phyloP scores from a whole-genome alignment of 2,888 invertebrate genomes.

The Cerastis rubricosa region DNA sequence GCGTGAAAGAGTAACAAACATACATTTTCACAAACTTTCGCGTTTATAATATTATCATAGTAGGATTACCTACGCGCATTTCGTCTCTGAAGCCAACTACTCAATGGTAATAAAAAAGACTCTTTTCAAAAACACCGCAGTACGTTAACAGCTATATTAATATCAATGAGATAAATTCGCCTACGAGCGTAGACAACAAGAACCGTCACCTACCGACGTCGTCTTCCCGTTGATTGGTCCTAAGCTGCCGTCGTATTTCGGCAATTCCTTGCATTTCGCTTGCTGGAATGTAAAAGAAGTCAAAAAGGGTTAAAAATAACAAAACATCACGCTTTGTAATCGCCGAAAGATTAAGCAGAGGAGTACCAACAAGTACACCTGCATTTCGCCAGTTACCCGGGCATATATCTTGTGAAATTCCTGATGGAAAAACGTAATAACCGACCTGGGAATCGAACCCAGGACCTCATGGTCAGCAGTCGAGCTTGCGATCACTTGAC shows the following conservation, averaged over 20 bases:
- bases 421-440: no score
- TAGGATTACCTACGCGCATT: background rate
- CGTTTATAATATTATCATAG: no score
- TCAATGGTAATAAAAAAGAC: slow-evolving; percentile 6
- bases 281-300: slow-evolving; percentile 90
- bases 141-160: slow-evolving; percentile 66
- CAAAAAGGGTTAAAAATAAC: background rate
- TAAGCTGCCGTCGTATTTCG: slow-evolving; percentile 93
- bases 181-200: slow-evolving; percentile 90
- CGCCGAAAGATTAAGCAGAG: no score
- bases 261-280: slow-evolving; percentile 96
- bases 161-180: slow-evolving; percentile 79
- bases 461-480: no score
- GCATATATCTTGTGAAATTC: no score
- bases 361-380: no score
- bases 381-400: no score
- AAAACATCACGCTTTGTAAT: no score
- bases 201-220: slow-evolving; percentile 92
- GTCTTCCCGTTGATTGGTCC: slow-evolving; percentile 94
- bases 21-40: no score
- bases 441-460: no score
- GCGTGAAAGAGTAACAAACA: no score
- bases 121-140: slow-evolving; percentile 60
- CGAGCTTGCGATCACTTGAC: no score
- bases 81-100: slow-evolving; percentile 23